These are phyloP conservation scores for Drosophila arizonae DNA, from an alignment of 1,140 invertebrate genomes.

Conservation along the genomic window DNA sequence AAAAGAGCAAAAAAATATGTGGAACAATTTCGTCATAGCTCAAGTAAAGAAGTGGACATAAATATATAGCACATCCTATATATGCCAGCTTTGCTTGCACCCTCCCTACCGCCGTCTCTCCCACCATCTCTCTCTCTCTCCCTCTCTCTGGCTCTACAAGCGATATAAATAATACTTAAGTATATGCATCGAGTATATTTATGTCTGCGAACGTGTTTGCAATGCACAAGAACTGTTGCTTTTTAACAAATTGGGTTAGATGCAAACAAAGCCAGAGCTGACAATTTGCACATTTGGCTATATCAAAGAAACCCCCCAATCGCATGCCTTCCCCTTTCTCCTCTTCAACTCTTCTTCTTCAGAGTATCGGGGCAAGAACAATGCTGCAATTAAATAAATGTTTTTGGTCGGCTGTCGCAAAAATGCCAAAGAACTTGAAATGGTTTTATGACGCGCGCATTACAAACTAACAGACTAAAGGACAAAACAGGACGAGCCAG, in stretches of 20 bases:
- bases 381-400: slow-evolving; percentile 57
- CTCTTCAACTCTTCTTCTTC: background rate
- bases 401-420: slow-evolving; percentile 41
- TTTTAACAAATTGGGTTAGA: slow-evolving; percentile 64
- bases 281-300: slow-evolving; percentile 44
- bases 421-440: slow-evolving; percentile 45
- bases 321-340: too few relatives aligned
- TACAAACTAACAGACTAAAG: slow-evolving; percentile 21
- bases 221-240: slow-evolving; percentile 51
- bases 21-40: too few relatives aligned
- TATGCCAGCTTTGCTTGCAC: too few relatives aligned
- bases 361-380: slow-evolving; percentile 17
- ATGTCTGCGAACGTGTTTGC: slow-evolving; percentile 56
- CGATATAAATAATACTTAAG: slow-evolving; percentile 8
- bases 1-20: too few relatives aligned
- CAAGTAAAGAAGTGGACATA: too few relatives aligned
- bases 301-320: background rate
- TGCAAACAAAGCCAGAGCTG: slow-evolving; percentile 58
- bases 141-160: background rate
- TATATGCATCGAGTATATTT: slow-evolving; percentile 27
- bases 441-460: slow-evolving; percentile 38
- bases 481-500: slow-evolving; percentile 7
- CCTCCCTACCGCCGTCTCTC: background rate
- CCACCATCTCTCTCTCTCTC: background rate
- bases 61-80: too few relatives aligned